Conservation (phyloP, 2,797 vertebrate species). For the Oreochromis mossambicus region DNA sequence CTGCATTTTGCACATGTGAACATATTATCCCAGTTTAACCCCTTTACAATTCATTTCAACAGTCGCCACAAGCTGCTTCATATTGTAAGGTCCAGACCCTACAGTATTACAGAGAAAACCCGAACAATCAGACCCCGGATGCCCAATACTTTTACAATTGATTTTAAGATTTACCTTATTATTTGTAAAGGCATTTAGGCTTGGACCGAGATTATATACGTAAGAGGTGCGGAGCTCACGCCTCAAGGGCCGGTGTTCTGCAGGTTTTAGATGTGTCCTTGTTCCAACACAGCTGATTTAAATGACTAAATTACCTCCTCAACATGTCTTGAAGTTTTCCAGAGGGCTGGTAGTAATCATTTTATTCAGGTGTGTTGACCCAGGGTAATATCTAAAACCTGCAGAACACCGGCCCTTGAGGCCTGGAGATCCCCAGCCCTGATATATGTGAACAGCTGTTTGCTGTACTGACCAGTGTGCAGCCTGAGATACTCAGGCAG, state of each 20-base stretch:
- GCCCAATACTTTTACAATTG: neutral
- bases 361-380: neutral
- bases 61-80: neutral
- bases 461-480: neutral
- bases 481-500: neutral
- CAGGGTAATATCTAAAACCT: neutral
- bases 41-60: neutral
- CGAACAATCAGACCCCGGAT: rapidly evolving
- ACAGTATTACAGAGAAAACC: neutral
- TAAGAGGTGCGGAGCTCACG: neutral
- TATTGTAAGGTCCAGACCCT: neutral
- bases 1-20: neutral
- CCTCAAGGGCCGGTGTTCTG: rapidly evolving
- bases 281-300: neutral
- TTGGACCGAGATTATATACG: rapidly evolving
- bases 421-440: neutral
- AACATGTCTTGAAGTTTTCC: neutral
- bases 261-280: neutral
- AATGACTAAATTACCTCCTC: neutral
- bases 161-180: neutral
- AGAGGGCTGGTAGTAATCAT: neutral
- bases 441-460: neutral
- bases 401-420: rapidly evolving
- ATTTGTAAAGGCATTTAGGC: neutral
- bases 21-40: neutral